Evolutionary conservation across 2,113 vertebrate species (phyloP).

Genomic region (Macheiramphus alcinus): DNA sequence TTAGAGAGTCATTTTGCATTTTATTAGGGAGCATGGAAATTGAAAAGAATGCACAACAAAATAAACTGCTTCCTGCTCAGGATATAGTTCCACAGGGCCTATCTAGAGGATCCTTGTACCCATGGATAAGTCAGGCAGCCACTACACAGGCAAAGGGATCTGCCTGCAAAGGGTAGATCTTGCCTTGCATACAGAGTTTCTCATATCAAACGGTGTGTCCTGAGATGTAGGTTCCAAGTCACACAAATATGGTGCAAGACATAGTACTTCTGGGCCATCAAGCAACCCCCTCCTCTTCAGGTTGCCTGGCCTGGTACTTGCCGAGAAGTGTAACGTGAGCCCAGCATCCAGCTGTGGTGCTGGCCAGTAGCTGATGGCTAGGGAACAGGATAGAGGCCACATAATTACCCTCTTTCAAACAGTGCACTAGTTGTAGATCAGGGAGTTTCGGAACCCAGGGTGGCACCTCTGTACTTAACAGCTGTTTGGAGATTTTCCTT

Average conservation of each 20-base stretch:
- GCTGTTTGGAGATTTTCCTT: neutral
- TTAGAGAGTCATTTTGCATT: neutral
- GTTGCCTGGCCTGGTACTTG: neutral
- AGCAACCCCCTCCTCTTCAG: neutral
- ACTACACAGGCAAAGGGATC: neutral
- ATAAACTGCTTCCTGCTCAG: neutral
- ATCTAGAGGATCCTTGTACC: neutral
- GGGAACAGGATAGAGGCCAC: neutral
- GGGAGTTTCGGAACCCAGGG: neutral
- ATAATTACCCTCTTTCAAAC: neutral
- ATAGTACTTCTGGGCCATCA: neutral
- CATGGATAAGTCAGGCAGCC: neutral
- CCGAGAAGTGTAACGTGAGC: neutral
- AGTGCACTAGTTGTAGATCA: neutral
- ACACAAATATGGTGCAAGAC: neutral
- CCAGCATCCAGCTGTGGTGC: neutral
- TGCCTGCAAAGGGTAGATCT: neutral
- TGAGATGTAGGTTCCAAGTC: neutral
- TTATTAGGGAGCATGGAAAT: neutral
- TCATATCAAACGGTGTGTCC: accelerated
- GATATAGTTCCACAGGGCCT: neutral
- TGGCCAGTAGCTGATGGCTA: neutral
- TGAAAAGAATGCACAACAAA: neutral
- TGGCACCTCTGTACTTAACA: neutral
- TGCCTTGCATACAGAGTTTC: neutral